Conservation (phyloP, 2,113 vertebrate species). For the Saccopteryx bilineata region DNA sequence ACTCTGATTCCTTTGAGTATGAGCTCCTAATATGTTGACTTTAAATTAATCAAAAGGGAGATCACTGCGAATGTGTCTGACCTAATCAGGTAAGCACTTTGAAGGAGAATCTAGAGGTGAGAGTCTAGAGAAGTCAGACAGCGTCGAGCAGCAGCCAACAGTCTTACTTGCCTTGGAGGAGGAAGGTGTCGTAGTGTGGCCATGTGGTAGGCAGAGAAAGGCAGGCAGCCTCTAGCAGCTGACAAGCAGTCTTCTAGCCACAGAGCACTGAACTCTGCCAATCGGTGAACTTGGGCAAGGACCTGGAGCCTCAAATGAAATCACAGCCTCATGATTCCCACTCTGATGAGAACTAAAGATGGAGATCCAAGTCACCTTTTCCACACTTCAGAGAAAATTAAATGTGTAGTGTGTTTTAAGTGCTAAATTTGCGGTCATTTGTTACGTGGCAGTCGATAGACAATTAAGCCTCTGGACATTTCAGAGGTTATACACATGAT, state of each 20-base stretch:
- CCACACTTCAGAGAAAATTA: background rate
- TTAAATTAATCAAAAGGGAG: background rate
- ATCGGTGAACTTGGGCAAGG: background rate
- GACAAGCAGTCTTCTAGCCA: background rate
- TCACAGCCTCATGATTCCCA: background rate
- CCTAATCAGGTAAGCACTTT: background rate
- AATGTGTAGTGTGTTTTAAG: background rate
- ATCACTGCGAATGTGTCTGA: background rate
- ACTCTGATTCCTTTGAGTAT: background rate
- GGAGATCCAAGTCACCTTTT: no score
- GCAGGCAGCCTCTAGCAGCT: background rate
- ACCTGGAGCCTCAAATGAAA: background rate
- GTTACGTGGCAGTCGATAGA: background rate
- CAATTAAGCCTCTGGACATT: background rate
- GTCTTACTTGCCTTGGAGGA: background rate
- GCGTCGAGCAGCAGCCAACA: background rate
- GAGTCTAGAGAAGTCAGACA: background rate
- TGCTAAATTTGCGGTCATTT: background rate
- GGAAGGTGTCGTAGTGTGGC: fast-evolving
- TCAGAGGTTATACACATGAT: background rate
- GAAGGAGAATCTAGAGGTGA: background rate
- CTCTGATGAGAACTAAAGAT: background rate
- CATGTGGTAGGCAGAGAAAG: fast-evolving
- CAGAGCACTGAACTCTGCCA: background rate
- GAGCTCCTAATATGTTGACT: background rate